phyloP scores from a whole-genome alignment of 2,888 invertebrate genomes.

The Nomada flava region DNA sequence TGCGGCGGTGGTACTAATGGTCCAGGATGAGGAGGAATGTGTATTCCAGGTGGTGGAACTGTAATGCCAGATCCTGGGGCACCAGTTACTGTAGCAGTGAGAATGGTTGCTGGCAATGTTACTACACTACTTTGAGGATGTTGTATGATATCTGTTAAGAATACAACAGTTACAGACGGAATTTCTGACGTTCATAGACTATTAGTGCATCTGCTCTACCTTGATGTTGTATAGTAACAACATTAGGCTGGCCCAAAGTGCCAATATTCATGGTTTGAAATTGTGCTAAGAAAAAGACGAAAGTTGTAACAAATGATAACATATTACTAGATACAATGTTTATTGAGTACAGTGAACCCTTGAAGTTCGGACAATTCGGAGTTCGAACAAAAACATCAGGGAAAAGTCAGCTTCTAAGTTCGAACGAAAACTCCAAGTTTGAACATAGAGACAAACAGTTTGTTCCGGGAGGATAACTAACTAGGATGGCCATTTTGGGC shows the following conservation, averaged over 20 bases:
- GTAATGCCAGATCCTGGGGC: constrained; percentile 77
- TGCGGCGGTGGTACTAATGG: constrained; percentile 81
- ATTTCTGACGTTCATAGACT: constrained; percentile 22
- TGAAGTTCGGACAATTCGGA: too few species aligned
- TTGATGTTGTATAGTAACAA: constrained; percentile 83
- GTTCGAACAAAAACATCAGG: too few species aligned
- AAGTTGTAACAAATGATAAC: constrained; percentile 35
- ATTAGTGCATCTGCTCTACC: constrained; percentile 68
- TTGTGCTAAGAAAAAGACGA: constrained; percentile 76
- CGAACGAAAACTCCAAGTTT: too few species aligned
- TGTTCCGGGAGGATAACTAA: too few species aligned
- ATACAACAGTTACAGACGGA: constrained; percentile 35
- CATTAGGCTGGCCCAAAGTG: constrained; percentile 82
- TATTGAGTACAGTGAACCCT: constrained; percentile 9
- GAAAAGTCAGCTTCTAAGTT: too few species aligned
- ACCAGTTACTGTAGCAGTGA: constrained; percentile 82
- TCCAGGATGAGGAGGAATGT: constrained; percentile 82
- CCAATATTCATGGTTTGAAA: constrained; percentile 84
- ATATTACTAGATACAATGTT: constrained; percentile 21
- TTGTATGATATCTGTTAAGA: constrained; percentile 80
- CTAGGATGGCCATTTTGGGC: too few species aligned
- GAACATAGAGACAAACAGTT: too few species aligned
- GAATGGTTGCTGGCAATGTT: constrained; percentile 81
- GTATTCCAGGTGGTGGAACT: constrained; percentile 83
- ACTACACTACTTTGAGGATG: constrained; percentile 82